A percentile compares a stretch with the other conserved stretches of the same genome.
phyloP scores from a whole-genome alignment of 2,113 vertebrate genomes.

The Cyphomyrus plagiostoma region DNA sequence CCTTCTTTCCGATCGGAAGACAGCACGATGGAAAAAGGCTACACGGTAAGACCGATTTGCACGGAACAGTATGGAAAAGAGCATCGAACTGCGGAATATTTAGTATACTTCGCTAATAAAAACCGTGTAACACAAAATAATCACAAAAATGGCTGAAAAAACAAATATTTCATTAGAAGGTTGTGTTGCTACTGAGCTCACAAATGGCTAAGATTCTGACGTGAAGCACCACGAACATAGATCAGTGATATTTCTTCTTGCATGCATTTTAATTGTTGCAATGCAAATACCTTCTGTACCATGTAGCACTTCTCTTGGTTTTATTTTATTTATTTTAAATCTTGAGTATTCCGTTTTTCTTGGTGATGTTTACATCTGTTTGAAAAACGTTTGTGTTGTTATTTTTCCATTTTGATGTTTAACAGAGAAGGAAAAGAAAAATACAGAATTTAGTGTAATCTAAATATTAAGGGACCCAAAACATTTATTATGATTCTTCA shows the following conservation, averaged over 20 bases:
- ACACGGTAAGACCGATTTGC: conserved; percentile 74
- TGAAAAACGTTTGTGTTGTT: not conserved
- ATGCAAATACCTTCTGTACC: not conserved
- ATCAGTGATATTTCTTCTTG: not conserved
- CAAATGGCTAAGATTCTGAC: not conserved
- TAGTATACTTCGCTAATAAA: not conserved
- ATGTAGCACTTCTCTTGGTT: not conserved
- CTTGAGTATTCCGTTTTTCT: not conserved
- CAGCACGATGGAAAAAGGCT: conserved; percentile 79
- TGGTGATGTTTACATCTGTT: not conserved
- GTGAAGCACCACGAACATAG: not conserved
- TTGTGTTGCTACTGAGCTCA: not conserved
- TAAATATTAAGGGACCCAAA: not conserved
- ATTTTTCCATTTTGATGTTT: not conserved
- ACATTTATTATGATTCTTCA: not conserved
- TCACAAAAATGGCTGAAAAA: not conserved
- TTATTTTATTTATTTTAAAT: not conserved
- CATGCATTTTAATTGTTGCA: not conserved
- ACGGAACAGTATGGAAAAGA: not conserved
- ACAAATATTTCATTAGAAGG: not conserved
- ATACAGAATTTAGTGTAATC: not conserved
- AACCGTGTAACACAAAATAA: not conserved
- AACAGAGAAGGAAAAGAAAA: not conserved
- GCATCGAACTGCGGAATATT: not conserved
- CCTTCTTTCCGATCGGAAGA: conserved; percentile 89